Base-by-base conservation (phyloP, 2,888 invertebrate species). In the Perdita meconis region DNA sequence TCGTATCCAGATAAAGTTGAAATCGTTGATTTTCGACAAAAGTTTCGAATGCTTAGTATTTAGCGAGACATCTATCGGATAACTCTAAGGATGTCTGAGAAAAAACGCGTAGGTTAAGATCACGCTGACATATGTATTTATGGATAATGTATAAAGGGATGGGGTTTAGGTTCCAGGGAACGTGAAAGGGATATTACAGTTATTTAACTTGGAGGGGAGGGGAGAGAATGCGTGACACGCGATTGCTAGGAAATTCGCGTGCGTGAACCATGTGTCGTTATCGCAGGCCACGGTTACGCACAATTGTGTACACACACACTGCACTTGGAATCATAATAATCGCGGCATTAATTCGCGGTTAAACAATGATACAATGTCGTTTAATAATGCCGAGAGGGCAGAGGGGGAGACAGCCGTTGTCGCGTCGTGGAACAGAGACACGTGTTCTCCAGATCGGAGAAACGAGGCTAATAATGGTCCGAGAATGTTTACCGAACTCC, bases 211-310 rank as follows among this genome's bases (percentile, higher is more conserved):
- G 34, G 65, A 57, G 56, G 16, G 2, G 13, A 13, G 24, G 22
- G 5, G 24, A 16, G 5, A 51, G 36, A 40, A 40, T 55, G 5
- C 24, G 40, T 50, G 12, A 12, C 5, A 40, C 13, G n/a, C 8
- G 38, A 56, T 65, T 30, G 30, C 65, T 40, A 38, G 24, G 6
- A n/a, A n/a, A n/a, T n/a, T n/a, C n/a, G n/a, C n/a, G n/a, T 5
- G 50, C 12, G 6, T 4, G 2, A 42, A 0, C 12, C 53, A 26
- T 72, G 66, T 55, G 66, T 55, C 36, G 22, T 24, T n/a, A 16
- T 13, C 3, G 34, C 36, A 53, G 10, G 13, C 13, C 22, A 51
- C 40, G 36, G n/a, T 16, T 47, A 44, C n/a, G 34, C 12, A 24
- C 6, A 42, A 10, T 44, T 42, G n/a, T 2, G 34, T 16, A 34